Evolutionary conservation across 2,113 vertebrate genomes (phyloP), one percentile per base, ranked within the genome.

Genomic region (Apaloderma vittatum): DNA sequence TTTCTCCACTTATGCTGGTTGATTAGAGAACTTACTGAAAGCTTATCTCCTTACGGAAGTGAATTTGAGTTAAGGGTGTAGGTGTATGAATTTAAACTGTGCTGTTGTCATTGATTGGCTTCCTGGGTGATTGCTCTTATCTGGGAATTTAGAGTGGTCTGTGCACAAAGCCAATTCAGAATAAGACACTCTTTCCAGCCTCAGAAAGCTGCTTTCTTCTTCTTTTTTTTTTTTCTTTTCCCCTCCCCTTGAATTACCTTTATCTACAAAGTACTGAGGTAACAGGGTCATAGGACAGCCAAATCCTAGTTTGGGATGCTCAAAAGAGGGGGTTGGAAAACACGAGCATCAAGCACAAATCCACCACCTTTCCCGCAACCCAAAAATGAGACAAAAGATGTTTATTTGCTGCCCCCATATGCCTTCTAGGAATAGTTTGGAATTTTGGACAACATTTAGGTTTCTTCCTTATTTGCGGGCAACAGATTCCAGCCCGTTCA

Each of bases 31-130:
- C 46, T 52, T 84, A 36, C 23, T 48, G 78, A 82, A 94, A 83
- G n/a, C 67, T 93, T 96, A 96, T 96, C 93, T 95, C 36, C 55
- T 83, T 79, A 74, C 7, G 15, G 63, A 94, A 92, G 30, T 77
- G 71, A 90, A 86, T 94, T 90, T 97, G 86, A 55, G 94, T 94
- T 90, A 76, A 77, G 91, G 91, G 94, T 43, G 82, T 94, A 40
- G 11, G 82, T 88, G 19, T 30, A 86, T 54, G 46, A 89, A 84
- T 88, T 94, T 76, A 55, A 88, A 94, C 26, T 77, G 57, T 55
- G 49, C 19, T 83, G 30, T 79, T 65, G 67, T 74, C 46, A 34
- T 9, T 81, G 73, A 48, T 26, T 79, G 72, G 49, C 32, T 83
- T 86, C 40, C 67, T 62, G 65, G 71, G 36, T 62, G 62, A 88